Conservation (phyloP, 2,888 invertebrate genomes). For the Cantharis flavilabris region DNA sequence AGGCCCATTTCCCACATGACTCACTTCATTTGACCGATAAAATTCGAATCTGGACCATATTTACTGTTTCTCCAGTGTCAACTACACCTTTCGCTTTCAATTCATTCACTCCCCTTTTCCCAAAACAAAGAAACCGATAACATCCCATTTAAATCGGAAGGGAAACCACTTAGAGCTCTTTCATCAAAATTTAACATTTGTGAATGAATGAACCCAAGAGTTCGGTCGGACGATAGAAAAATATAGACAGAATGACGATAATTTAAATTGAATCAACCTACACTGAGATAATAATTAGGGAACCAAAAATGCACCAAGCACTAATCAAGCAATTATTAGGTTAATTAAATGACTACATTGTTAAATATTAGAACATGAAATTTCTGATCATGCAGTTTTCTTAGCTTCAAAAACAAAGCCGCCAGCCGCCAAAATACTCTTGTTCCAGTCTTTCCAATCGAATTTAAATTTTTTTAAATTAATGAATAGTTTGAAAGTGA, state of each 20-base stretch:
- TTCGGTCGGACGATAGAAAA: neutral
- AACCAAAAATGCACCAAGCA: neutral
- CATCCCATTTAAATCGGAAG: neutral
- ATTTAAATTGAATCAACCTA: neutral
- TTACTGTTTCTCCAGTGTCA: neutral
- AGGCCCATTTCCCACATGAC: neutral
- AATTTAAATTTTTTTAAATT: no score
- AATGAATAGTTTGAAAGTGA: no score
- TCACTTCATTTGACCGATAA: neutral
- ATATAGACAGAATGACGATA: neutral
- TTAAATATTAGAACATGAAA: neutral
- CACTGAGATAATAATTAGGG: neutral
- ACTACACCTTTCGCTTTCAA: neutral
- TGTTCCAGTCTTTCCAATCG: neutral
- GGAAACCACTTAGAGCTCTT: neutral
- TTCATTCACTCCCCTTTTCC: neutral
- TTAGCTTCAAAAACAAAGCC: no score
- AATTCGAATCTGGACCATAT: neutral
- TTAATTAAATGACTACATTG: neutral
- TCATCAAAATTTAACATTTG: neutral
- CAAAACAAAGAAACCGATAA: neutral
- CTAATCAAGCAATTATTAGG: neutral
- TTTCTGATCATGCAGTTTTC: neutral
- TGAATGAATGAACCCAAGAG: neutral
- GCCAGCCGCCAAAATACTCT: no score